Evolutionary conservation across 2,113 vertebrate genomes (phyloP), one percentile per base, ranked within the genome.

Genomic region (Embiotoca jacksoni): DNA sequence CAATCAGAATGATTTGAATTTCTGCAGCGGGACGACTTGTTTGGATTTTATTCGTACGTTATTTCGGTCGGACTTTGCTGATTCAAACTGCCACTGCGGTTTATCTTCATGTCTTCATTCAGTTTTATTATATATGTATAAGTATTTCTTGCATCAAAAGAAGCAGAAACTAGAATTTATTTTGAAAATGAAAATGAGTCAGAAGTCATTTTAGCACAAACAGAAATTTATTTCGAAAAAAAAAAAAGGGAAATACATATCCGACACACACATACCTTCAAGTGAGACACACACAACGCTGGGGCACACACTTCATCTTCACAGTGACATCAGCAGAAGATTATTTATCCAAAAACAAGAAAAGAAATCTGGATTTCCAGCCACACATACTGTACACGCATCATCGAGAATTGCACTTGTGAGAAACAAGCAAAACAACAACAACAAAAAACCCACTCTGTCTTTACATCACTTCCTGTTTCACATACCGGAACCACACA

Each of bases 191-290:
- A n/a, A 58, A 72, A 64, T 14, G 71, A 87, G 69, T 30, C 54
- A 2, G 11, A 6, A 63, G 13, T 23, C 5, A 60, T 31, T 73
- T 78, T 83, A 65, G 47, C 81, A 78, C 81, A 89, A 88, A 89
- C 80, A 89, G 62, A 84, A 61, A 82, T 92, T 89, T 91, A 88
- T 92, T 92, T 85, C 57, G 52, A 7, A 79, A 23, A 23, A 23
- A 23, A 23, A 44, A 44, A 39, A 84, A 82, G 49, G 61, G 54
- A 81, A 86, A 85, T 56, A 64, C 69, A 78, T 14, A 46, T 54
- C 60, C 47, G 30, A 78, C 71, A 10, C 5, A 56, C 75, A 68
- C 77, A 59, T 75, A 67, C 75, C 82, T 86, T 90, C 76, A 89
- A 85, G 88, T 90, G 70, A 83, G 65, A 81, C 36, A 63, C 66